Percentiles rank a stretch among this genome's conserved stretches.
Evolutionary conservation across 2,797 vertebrate species (phyloP).

Genomic region (Triplophysa yarkandensis): DNA sequence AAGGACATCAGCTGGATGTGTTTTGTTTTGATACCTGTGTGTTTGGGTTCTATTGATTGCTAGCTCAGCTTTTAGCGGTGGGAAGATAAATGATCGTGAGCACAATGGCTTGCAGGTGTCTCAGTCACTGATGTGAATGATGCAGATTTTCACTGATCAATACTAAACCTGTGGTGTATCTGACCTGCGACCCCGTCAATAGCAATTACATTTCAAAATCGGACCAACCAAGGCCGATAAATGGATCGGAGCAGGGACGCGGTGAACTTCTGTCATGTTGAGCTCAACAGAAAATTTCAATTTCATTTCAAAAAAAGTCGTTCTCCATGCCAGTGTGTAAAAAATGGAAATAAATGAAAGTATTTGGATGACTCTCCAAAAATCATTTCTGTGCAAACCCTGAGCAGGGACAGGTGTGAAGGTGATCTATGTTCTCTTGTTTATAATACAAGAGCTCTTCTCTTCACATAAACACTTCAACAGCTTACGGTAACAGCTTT

Average conservation of each 20-base stretch:
- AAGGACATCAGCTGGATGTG: constrained; percentile 26
- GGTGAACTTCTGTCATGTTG: not conserved
- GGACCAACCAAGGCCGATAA: constrained; percentile 35
- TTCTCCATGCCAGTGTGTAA: not conserved
- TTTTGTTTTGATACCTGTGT: constrained; percentile 37
- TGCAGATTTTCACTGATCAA: constrained; percentile 56
- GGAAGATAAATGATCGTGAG: constrained; percentile 54
- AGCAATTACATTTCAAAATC: constrained; percentile 45
- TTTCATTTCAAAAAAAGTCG: not conserved
- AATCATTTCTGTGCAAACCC: constrained; percentile 28
- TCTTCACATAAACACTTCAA: constrained; percentile 41
- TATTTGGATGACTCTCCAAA: constrained; percentile 31
- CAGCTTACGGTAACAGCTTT: constrained; percentile 20
- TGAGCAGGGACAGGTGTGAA: constrained; percentile 31
- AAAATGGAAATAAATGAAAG: constrained; percentile 15
- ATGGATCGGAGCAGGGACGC: constrained; percentile 5
- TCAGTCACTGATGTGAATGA: constrained; percentile 52
- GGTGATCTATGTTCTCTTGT: constrained; percentile 38
- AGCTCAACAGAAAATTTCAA: not conserved
- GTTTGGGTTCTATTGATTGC: constrained; percentile 50
- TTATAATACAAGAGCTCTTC: constrained; percentile 43
- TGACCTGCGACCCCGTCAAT: constrained; percentile 49
- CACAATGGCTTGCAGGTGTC: constrained; percentile 43
- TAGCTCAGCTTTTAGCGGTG: constrained; percentile 50
- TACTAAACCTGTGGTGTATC: constrained; percentile 48